A percentile compares a stretch with the other conserved stretches of the same genome.
Conservation (phyloP, 2,888 invertebrate species). For the Poecilus cupreus region DNA sequence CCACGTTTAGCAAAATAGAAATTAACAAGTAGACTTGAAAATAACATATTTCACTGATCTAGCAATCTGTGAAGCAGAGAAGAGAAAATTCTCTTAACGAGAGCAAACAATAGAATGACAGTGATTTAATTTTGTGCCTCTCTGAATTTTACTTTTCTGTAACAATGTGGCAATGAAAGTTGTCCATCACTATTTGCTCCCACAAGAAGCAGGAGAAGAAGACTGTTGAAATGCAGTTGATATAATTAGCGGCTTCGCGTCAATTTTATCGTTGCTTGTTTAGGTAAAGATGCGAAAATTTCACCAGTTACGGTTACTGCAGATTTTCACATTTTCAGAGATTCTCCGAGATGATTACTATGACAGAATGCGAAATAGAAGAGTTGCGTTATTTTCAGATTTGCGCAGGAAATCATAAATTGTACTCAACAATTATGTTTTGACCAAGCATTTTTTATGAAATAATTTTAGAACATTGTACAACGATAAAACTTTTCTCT, state of each 20-base stretch:
- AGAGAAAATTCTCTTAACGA: constrained; percentile 34
- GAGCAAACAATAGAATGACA: constrained; percentile 38
- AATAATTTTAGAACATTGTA: too few relatives aligned
- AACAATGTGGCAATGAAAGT: constrained; percentile 48
- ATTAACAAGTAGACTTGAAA: neutral
- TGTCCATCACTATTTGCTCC: neutral
- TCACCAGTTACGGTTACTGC: neutral
- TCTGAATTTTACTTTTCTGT: constrained; percentile 50
- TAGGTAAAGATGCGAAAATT: neutral
- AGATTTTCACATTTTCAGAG: constrained; percentile 43
- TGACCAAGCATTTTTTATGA: too few relatives aligned
- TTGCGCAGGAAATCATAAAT: too few relatives aligned
- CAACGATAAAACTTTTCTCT: too few relatives aligned
- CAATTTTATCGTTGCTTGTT: neutral
- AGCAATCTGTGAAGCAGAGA: neutral
- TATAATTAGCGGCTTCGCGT: neutral
- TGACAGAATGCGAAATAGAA: neutral
- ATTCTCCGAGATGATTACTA: neutral
- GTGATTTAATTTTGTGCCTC: constrained; percentile 31
- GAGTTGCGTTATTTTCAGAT: too few relatives aligned
- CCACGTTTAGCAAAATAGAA: constrained; percentile 15
- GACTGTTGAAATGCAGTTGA: neutral
- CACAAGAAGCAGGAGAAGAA: neutral
- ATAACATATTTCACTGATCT: constrained; percentile 38
- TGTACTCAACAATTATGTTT: too few relatives aligned